These are phyloP conservation scores for Thymallus thymallus DNA, from an alignment of 2,113 vertebrate genomes.

Conservation along the genomic window DNA sequence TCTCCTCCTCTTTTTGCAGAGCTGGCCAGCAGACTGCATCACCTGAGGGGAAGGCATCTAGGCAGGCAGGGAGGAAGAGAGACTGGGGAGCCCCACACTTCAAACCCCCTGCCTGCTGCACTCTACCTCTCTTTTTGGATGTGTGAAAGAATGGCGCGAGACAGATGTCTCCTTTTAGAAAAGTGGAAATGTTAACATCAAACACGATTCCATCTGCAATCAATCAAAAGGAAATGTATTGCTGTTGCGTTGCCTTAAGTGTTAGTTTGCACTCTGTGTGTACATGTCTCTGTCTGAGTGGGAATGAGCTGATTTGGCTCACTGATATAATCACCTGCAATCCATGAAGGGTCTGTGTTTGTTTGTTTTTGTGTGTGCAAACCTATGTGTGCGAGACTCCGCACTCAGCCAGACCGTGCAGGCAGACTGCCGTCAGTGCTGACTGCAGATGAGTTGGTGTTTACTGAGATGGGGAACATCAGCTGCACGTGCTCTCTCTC, in stretches of 20 bases:
- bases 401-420: slow-evolving; percentile 71
- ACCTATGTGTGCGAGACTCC: slow-evolving; percentile 13
- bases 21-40: slow-evolving; percentile 56
- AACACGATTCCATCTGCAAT: slow-evolving; percentile 32
- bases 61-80: neutral
- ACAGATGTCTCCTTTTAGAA: slow-evolving; percentile 19
- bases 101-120: slow-evolving; percentile 12
- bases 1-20: slow-evolving; percentile 38
- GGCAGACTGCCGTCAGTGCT: slow-evolving; percentile 74
- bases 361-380: neutral
- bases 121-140: neutral
- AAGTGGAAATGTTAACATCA: slow-evolving; percentile 33
- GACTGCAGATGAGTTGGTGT: slow-evolving; percentile 76
- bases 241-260: slow-evolving; percentile 14
- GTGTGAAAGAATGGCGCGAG: slow-evolving; percentile 19
- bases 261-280: slow-evolving; percentile 28
- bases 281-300: slow-evolving; percentile 29
- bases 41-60: slow-evolving; percentile 21
- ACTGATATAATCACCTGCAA: slow-evolving; percentile 47
- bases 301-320: slow-evolving; percentile 41
- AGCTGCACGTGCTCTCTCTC: slow-evolving; percentile 55
- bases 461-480: slow-evolving; percentile 72
- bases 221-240: slow-evolving; percentile 32
- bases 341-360: slow-evolving; percentile 30
- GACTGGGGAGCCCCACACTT: slow-evolving; percentile 5